Evolutionary conservation across 1,140 invertebrate genomes (phyloP).

Genomic region (Episyrphus balteatus): DNA sequence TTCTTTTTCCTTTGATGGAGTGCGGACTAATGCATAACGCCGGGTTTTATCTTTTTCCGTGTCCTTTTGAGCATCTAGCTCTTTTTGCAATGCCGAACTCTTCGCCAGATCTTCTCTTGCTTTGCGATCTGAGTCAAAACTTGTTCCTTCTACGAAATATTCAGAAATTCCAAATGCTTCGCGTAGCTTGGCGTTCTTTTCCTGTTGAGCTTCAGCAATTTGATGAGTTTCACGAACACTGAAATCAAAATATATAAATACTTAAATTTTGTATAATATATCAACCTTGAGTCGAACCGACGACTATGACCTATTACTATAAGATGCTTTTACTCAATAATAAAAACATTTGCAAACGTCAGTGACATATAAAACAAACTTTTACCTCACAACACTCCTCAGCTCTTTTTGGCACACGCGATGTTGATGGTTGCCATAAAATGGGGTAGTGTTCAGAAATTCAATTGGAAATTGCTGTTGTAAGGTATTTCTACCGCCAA

Average conservation of each 20-base stretch:
- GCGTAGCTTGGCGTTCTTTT: constrained; percentile 84
- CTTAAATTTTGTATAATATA: neutral
- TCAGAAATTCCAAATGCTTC: constrained; percentile 92
- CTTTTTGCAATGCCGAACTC: constrained; percentile 43
- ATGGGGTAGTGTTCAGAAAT: no score
- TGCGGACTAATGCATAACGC: constrained; percentile 52
- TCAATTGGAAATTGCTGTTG: neutral
- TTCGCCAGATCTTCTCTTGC: constrained; percentile 62
- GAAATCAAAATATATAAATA: constrained; percentile 22
- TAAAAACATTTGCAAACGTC: no score
- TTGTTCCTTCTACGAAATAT: constrained; percentile 87
- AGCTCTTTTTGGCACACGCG: constrained; percentile 6
- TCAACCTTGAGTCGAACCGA: neutral
- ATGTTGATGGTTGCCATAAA: no score
- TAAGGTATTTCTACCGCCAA: neutral
- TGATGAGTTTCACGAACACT: constrained; percentile 92
- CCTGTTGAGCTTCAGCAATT: constrained; percentile 89
- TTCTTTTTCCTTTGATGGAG: constrained; percentile 41
- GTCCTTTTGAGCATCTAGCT: constrained; percentile 40
- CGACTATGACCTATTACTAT: no score
- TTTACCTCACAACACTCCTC: constrained; percentile 8
- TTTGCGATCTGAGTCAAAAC: constrained; percentile 76
- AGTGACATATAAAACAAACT: no score
- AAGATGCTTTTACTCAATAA: no score
- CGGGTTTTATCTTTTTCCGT: constrained; percentile 33